These are phyloP conservation scores for Apostichopus parvimensis DNA, from an alignment of 35 echinoderm and acorn worm species.

Conservation along the genomic window DNA sequence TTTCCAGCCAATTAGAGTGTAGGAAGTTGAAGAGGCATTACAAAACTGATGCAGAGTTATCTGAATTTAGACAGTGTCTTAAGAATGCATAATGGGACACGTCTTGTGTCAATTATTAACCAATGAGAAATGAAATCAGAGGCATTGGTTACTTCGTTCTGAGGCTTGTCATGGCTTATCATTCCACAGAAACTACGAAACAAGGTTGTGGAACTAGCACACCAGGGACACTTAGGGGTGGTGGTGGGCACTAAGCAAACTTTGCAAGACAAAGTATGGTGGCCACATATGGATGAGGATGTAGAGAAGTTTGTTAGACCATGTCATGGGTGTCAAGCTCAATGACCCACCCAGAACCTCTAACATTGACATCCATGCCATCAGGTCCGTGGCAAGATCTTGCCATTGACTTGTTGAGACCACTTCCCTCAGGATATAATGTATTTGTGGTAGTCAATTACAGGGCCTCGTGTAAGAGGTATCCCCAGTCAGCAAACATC, in stretches of 20 bases:
- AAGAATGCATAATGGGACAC: constrained; percentile 19
- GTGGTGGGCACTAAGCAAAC: constrained; percentile 63
- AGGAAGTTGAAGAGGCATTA: constrained; percentile 32
- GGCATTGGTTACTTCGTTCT: constrained; percentile 44
- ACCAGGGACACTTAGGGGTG: constrained; percentile 65
- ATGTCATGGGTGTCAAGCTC: constrained; percentile 57
- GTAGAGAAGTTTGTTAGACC: constrained; percentile 50
- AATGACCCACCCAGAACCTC: constrained; percentile 61
- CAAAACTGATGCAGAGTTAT: constrained; percentile 51
- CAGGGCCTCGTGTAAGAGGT: too few relatives aligned
- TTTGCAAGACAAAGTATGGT: constrained; percentile 73
- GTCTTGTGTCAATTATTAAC: constrained; percentile 18
- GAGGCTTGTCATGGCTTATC: constrained; percentile 54
- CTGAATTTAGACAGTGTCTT: constrained; percentile 44
- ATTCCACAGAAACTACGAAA: constrained; percentile 54
- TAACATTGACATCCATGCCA: constrained; percentile 52
- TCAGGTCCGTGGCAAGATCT: constrained; percentile 65
- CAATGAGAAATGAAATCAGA: constrained; percentile 58
- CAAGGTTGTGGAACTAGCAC: constrained; percentile 63
- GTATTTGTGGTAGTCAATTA: constrained; percentile 81
- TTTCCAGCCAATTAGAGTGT: neutral
- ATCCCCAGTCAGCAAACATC: too few relatives aligned
- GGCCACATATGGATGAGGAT: constrained; percentile 73
- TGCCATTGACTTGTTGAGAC: constrained; percentile 65
- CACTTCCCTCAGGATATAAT: constrained; percentile 55